Evolutionary conservation across 2,113 vertebrate species (phyloP), one percentile per base, ranked within the genome.

Genomic region (Pungitius pungitius): DNA sequence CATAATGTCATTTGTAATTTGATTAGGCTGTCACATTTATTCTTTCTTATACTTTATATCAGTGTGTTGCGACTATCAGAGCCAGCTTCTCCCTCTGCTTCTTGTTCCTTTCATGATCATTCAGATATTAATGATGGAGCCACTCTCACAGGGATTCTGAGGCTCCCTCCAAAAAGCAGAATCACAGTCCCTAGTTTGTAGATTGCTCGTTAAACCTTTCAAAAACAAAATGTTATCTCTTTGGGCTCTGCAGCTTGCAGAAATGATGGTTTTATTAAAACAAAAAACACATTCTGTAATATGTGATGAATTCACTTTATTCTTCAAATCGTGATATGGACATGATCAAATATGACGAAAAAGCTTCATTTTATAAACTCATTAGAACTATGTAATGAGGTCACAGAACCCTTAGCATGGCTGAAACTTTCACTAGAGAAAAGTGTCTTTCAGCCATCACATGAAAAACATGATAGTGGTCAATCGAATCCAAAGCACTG

Each of bases 41-140:
- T 81, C 59, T 40, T 30, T 73, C 47, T 80, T 57, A 37, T 54
- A 42, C 61, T 45, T 30, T 27, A 37, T n/a, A n/a, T n/a, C 52
- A 67, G 60, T n/a, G 11, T 66, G 33, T 58, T 58, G 55, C 58
- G 65, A 57, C 59, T 51, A 35, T 14, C 17, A 40, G 78, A 61
- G 69, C 45, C 37, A 6, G 17, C 37, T 20, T 26, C 47, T n/a
- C n/a, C n/a, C 22, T 71, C 56, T 71, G 47, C 54, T 54, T 60
- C 26, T 57, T 60, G 33, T 59, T 76, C 33, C 75, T 83, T 62
- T 77, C 61, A 58, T 57, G 62, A 52, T 51, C 66, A 59, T 69
- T 65, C 81, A 69, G 85, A 88, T 89, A 69, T 83, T 83, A 85
- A 89, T 85, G 77, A 26, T 43, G 54, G 70, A 63, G 55, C 57